These are phyloP conservation scores for Cantharis lateralis DNA, from an alignment of 2,888 invertebrate species.

Conservation along the genomic window DNA sequence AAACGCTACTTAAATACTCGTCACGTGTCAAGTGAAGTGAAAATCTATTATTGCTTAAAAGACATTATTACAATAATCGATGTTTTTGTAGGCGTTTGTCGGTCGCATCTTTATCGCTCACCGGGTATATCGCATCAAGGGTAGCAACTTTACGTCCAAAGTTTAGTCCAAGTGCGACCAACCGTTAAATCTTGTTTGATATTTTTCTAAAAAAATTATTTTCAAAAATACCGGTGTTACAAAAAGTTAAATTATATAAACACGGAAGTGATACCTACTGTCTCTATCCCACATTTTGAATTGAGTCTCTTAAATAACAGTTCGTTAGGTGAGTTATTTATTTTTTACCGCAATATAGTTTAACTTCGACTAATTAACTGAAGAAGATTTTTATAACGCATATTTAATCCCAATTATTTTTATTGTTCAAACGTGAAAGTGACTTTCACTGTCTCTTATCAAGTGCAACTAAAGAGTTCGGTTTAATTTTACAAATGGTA, in stretches of 20 bases:
- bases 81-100: not conserved
- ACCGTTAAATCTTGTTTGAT: not conserved
- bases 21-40: slow-evolving; percentile 10
- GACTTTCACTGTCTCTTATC: not conserved
- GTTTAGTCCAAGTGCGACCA: not conserved
- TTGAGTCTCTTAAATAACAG: not conserved
- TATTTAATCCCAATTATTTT: not conserved
- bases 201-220: not conserved
- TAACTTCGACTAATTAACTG: not conserved
- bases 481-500: not conserved
- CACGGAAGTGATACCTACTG: not conserved
- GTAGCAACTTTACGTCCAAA: not conserved
- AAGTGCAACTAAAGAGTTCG: not conserved
- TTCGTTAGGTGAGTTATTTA: not conserved
- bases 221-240: not conserved
- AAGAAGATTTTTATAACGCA: not conserved
- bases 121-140: not conserved
- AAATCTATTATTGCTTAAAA: slow-evolving; percentile 1
- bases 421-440: not conserved
- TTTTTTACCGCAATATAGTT: not conserved
- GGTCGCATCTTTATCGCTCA: not conserved
- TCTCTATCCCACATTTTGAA: not conserved
- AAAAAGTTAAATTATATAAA: not conserved
- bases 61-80: not conserved
- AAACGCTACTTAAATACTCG: slow-evolving; percentile 2